Base-by-base conservation (phyloP, 2,113 vertebrate genomes). In the Sinocyclocheilus grahami region DNA sequence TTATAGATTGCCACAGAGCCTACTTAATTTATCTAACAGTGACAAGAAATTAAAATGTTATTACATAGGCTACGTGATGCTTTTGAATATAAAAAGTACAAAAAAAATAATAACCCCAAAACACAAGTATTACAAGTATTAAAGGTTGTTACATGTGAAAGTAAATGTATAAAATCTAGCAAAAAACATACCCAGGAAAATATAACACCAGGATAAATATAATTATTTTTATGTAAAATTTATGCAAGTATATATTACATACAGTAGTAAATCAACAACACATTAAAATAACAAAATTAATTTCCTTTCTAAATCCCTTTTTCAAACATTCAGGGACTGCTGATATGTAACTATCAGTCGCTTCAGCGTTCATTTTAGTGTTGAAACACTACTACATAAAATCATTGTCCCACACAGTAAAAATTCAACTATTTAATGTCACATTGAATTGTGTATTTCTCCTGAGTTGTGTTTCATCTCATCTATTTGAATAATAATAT, bases 291-390 rank as follows among this genome's bases (percentile, higher is more conserved):
- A 27, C 58, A 58, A 65, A 74, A 58, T 67, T 39, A 37, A 60
- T 71, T 74, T 48, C 77, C 39, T 30, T 90, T 92, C 93, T 88
- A 92, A 93, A 76, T 90, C 86, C 88, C 87, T 37, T 1, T 93
- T 92, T 90, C 91, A 92, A 91, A 69, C 67, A 86, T 67, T 67
- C 82, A 91, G 72, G 83, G 42, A 22, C 10, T 10, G 63, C 69
- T 83, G 71, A 72, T 81, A 22, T 67, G 10, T 10, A 51, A 65
- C 78, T 86, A 42, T 62, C 58, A 65, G 78, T 4, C 2, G 58
- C 22, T 0, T 9, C 20, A 11, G 8, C 46, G 58, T 80, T 62
- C 55, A 62, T 55, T 80, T 63, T 24, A 63, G 33, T 63, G 58
- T 42, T 81, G 22, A 81, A 65, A 81, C 60, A 20, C 5, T 65